A percentile compares a stretch with the other conserved stretches of the same genome.
Conservation (phyloP, 2,113 vertebrate species). For the Poeciliopsis turrubarensis region DNA sequence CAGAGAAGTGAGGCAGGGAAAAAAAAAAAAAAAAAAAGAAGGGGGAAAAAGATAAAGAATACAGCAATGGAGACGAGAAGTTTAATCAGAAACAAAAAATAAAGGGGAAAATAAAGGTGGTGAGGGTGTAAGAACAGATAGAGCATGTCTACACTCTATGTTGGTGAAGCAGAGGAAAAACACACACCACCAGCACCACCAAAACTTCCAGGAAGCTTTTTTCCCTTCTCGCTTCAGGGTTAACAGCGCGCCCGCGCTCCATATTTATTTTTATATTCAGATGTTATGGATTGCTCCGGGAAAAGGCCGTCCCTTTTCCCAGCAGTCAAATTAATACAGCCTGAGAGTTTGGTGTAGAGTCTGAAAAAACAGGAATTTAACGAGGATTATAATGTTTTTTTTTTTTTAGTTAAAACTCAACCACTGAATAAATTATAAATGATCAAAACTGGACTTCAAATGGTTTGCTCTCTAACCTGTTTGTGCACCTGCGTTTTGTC, state of each 20-base stretch:
- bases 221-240: conserved; percentile 56
- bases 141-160: conserved; percentile 35
- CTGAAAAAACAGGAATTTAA: conserved; percentile 58
- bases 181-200: conserved; percentile 51
- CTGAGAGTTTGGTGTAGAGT: conserved; percentile 65
- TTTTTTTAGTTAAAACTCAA: conserved; percentile 58
- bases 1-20: conserved; percentile 43
- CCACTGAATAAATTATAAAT: conserved; percentile 58
- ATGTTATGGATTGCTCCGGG: conserved; percentile 80
- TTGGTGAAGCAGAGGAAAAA: conserved; percentile 59
- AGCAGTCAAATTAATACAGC: conserved; percentile 77
- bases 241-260: conserved; percentile 46
- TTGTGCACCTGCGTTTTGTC: conserved; percentile 17
- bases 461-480: conserved; percentile 17
- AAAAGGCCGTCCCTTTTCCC: conserved; percentile 75
- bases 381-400: conserved; percentile 29
- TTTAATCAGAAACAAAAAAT: conserved; percentile 10
- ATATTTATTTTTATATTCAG: conserved; percentile 82
- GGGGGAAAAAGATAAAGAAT: conserved; percentile 30
- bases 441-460: conserved; percentile 52
- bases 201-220: conserved; percentile 58
- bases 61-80: conserved; percentile 25
- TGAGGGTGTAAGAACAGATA: background rate
- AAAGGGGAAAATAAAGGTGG: background rate
- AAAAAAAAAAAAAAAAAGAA: background rate